These are phyloP conservation scores for Laupala kohalensis DNA, from an alignment of 1,140 invertebrate species.

Conservation along the genomic window DNA sequence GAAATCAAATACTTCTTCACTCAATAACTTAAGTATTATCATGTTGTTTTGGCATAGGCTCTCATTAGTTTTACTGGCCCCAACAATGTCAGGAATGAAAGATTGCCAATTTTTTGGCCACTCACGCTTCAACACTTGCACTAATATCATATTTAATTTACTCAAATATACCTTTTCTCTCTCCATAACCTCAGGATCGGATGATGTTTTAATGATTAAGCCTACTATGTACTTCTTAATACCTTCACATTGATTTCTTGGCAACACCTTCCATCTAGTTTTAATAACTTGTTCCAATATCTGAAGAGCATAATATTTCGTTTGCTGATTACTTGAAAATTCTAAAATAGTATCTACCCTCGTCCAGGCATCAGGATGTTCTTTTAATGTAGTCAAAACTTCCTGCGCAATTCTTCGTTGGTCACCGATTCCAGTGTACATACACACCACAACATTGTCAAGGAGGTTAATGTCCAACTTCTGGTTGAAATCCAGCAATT, in stretches of 20 bases:
- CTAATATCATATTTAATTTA: constrained; percentile 9
- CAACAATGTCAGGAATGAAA: constrained; percentile 98
- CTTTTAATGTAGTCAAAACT: constrained; percentile 87
- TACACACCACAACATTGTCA: constrained; percentile 87
- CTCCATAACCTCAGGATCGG: constrained; percentile 76
- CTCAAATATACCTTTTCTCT: constrained; percentile 84
- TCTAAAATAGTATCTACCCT: constrained; percentile 97
- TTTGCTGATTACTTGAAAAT: constrained; percentile 88
- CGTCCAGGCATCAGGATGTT: constrained; percentile 98
- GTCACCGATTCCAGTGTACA: constrained; percentile 86
- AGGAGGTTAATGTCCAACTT: constrained; percentile 92
- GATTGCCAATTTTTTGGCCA: constrained; percentile 99
- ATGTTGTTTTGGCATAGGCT: constrained; percentile 99
- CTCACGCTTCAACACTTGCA: constrained; percentile 92
- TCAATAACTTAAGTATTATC: constrained; percentile 92
- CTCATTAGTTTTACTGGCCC: constrained; percentile 96
- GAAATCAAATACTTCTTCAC: constrained; percentile 99
- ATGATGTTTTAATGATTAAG: constrained; percentile 96
- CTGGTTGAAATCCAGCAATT: constrained; percentile 90
- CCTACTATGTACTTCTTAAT: constrained; percentile 97
- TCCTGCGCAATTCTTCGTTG: constrained; percentile 88
- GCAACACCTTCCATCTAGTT: constrained; percentile 97
- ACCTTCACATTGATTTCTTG: constrained; percentile 96
- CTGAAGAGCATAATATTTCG: constrained; percentile 99
- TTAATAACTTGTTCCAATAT: constrained; percentile 99